Base-by-base conservation (phyloP, 1,140 invertebrate genomes). In the Orchesella cincta region DNA sequence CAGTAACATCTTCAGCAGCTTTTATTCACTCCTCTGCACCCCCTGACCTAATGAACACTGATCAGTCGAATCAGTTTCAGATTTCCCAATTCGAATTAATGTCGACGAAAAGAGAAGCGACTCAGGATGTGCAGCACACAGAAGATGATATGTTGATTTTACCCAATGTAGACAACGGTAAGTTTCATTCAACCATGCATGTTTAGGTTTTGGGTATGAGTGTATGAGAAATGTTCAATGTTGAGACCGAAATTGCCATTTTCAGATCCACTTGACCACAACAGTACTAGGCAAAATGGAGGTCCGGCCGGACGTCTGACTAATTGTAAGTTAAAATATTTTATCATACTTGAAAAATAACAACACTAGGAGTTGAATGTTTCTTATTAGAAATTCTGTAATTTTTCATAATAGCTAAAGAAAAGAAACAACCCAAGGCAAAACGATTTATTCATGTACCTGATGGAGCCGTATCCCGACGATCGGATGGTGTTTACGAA, bases 371-470 rank as follows among this genome's bases (percentile, higher is more conserved):
- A n/a, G n/a, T n/a, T n/a, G n/a, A n/a, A n/a, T n/a, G n/a, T n/a
- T n/a, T 46, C 39, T 46, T 46, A 12, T 46, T 8, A 46, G 39
- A 46, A 46, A 46, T 20, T 46, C 20, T 12, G 20, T 46, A 12
- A 8, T 46, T 46, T 12, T 46, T 46, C 39, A 46, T 46, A 31
- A 12, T n/a, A 67, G 62, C 62, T 31, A 67, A 67, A 67, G 62
- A 67, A n/a, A 67, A 23, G 31, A 67, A 67, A 33, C 23, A 26
- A 5, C 62, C 62, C 5, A 67, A 67, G 31, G n/a, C 62, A 23
- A 67, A 67, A 33, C 29, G 62, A 67, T 67, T 67, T 23, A 67
- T 67, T 23, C 62, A 67, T 31, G 62, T 67, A 67, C 62, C 62
- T 67, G 62, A 67, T 67, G 62, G 62, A 8, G 29, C 26, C 23